A percentile compares a stretch with the other conserved stretches of the same genome.
phyloP scores from a whole-genome alignment of 2,113 vertebrate genomes.

The Varanus komodoensis region DNA sequence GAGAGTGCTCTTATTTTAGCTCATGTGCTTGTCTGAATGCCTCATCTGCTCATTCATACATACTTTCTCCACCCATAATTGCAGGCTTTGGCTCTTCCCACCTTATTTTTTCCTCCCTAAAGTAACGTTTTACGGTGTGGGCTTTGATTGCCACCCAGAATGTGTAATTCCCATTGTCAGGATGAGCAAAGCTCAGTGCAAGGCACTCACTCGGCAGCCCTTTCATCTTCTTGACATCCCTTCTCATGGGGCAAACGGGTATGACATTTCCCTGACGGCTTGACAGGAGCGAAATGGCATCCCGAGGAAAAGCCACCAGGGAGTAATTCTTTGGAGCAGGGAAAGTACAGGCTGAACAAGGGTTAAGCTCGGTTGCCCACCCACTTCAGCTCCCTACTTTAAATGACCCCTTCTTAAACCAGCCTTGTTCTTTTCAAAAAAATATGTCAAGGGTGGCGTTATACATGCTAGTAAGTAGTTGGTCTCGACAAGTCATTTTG shows the following conservation, averaged over 20 bases:
- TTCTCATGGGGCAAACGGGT: neutral
- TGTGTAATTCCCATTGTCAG: neutral
- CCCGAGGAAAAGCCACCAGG: neutral
- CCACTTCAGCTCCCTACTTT: neutral
- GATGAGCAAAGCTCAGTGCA: too few species aligned
- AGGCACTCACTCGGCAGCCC: too few species aligned
- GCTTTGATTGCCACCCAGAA: neutral
- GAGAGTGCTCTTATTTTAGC: neutral
- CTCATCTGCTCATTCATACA: neutral
- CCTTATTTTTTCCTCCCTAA: too few species aligned
- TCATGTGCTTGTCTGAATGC: neutral
- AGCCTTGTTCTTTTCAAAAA: neutral
- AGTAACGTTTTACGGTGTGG: neutral
- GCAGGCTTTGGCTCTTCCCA: neutral
- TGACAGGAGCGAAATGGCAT: neutral
- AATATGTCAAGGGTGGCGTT: neutral
- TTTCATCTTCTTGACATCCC: too few species aligned
- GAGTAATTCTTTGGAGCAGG: neutral
- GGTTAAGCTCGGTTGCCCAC: neutral
- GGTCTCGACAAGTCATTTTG: neutral
- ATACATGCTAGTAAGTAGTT: neutral
- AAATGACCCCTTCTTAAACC: neutral
- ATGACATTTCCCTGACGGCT: neutral
- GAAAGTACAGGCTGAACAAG: neutral
- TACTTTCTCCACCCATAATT: neutral